Evolutionary conservation across 2,888 invertebrate genomes (phyloP).

Genomic region (Euzetes globulus): DNA sequence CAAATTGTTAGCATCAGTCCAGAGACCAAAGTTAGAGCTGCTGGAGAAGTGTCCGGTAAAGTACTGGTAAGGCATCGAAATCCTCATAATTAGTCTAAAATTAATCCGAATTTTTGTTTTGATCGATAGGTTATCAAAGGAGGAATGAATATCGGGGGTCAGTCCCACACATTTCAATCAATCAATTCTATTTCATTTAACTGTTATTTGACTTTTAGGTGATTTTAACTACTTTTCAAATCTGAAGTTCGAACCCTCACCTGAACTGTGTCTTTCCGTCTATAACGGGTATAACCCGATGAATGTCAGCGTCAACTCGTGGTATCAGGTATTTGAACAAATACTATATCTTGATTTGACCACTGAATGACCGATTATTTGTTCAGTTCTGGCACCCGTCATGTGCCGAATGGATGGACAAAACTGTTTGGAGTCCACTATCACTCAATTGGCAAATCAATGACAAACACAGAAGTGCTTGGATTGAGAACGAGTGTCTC

Average conservation of each 20-base stretch:
- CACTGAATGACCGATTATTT: neutral
- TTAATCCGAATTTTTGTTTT: neutral
- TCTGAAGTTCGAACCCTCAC: conserved; percentile 26
- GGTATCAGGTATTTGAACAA: conserved; percentile 37
- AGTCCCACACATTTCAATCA: neutral
- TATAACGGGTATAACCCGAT: conserved; percentile 39
- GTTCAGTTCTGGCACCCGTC: conserved; percentile 26
- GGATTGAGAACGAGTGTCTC: conserved; percentile 33
- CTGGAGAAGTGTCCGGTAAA: conserved; percentile 40
- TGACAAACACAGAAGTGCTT: conserved; percentile 28
- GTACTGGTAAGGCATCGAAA: conserved; percentile 31
- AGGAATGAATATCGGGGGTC: conserved; percentile 34
- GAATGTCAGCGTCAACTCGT: conserved; percentile 39
- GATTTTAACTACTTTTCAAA: conserved; percentile 33
- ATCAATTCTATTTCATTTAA: neutral
- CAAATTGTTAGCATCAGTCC: conserved; percentile 35
- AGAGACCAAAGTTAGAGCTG: conserved; percentile 35
- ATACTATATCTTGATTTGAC: neutral
- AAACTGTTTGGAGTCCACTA: conserved; percentile 11
- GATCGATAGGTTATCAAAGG: conserved; percentile 12
- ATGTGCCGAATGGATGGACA: conserved; percentile 30
- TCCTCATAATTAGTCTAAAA: neutral
- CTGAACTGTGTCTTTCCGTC: conserved; percentile 28
- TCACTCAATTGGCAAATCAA: conserved; percentile 28
- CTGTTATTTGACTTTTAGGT: neutral